Base-by-base conservation (phyloP, 1,140 invertebrate genomes). In the Stegodyphus mimosarum region DNA sequence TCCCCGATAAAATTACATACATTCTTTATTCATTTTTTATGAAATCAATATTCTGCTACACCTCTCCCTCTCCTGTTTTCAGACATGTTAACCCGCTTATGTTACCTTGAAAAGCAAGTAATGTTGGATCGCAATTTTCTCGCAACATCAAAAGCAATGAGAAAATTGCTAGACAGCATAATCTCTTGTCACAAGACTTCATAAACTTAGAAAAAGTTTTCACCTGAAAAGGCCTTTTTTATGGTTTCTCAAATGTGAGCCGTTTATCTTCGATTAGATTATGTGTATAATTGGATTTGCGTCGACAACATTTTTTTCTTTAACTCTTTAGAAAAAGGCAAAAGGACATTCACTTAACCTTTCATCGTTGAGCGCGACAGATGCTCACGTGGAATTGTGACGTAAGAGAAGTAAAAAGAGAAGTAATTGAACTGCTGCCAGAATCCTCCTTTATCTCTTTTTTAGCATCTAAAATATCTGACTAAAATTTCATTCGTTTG, bases 221-320 rank as follows among this genome's bases (percentile, higher is more conserved):
- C 50, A 33, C 70, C 50, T 72, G 53, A 63, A 18, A 50, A 81
- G 50, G 78, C 70, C 67, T 52, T 81, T 81, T 81, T 81, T 81
- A 72, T 72, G 78, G 78, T 72, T 81, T 81, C 78, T 81, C 78
- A 72, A 71, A 60, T 72, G 53, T 72, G 78, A 81, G 78, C 69
- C 67, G 70, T 81, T 81, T 81, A 81, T 15, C 48, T 72, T 81
- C 78, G 78, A 81, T 81, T 81, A 81, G 78, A 81, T 81, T 72
- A 81, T 72, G 18, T 71, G 70, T 72, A 50, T 81, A 81, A 81
- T 81, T 81, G 78, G 78, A 81, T 81, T 81, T 71, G 53, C 78
- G 50, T 33, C 10, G 33, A 10, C 18, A 49, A 49, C 49, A 50
- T 48, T 10, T 49, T 10, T 71, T 71, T 50, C 5, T 49, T 48